phyloP scores from a whole-genome alignment of 2,888 invertebrate genomes.

The Lithophane semibrunnea region DNA sequence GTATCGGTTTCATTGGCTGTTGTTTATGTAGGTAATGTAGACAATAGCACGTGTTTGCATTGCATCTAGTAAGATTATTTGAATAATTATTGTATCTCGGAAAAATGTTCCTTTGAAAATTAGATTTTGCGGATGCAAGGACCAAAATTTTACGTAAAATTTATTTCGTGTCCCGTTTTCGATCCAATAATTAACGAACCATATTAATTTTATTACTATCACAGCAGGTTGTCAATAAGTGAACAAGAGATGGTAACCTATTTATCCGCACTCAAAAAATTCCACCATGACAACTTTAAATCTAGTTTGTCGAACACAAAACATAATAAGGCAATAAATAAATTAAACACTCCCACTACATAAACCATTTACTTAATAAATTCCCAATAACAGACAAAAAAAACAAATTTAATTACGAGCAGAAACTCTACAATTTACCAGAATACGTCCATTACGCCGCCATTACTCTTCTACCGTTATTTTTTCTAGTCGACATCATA shows the following conservation, averaged over 20 bases:
- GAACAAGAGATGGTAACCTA: rapidly evolving
- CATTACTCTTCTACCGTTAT: constrained; percentile 57
- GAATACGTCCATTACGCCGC: constrained; percentile 39
- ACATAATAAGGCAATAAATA: not conserved
- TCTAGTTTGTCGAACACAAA: not conserved
- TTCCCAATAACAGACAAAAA: constrained; percentile 2
- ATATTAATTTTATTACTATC: not conserved
- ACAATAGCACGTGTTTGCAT: not conserved
- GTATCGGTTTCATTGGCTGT: constrained; percentile 37
- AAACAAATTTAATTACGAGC: constrained; percentile 26
- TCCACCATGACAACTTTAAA: rapidly evolving
- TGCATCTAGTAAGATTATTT: not conserved
- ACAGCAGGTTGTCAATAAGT: not conserved
- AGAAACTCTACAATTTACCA: constrained; percentile 39
- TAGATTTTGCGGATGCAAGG: not conserved
- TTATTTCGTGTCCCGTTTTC: not conserved
- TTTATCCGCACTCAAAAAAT: not conserved
- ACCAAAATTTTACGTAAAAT: not conserved
- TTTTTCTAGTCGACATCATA: constrained; percentile 65
- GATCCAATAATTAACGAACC: not conserved
- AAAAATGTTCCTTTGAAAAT: not conserved
- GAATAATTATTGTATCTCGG: too few relatives aligned
- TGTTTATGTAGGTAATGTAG: constrained; percentile 1
- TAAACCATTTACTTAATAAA: constrained; percentile 33
- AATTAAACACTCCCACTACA: constrained; percentile 17